Conservation (phyloP, 2,888 invertebrate species). For the Drosophila lacicola region DNA sequence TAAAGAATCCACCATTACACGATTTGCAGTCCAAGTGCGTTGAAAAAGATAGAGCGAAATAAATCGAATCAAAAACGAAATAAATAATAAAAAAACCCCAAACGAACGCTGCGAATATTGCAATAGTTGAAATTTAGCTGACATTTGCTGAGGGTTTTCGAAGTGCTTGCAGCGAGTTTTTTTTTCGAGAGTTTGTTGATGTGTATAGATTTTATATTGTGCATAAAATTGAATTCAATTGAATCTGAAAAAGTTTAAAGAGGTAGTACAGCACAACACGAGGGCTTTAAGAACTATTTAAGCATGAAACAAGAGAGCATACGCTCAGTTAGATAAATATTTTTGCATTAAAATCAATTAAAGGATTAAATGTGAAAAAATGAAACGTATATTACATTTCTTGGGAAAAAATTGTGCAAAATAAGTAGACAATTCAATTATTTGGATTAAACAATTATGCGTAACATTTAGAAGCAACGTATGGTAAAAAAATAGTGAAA, state of each 20-base stretch:
- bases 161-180: not conserved
- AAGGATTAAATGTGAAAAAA: too few species aligned
- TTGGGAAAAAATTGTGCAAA: too few species aligned
- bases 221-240: not conserved
- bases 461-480: too few species aligned
- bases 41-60: not conserved
- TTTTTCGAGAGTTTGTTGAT: not conserved
- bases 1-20: conserved; percentile 22
- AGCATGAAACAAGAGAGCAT: not conserved
- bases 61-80: not conserved
- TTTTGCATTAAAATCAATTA: not conserved
- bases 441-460: too few species aligned
- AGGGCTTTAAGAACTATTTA: not conserved
- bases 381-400: too few species aligned
- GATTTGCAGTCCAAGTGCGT: conserved; percentile 11
- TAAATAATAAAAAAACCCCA: not conserved
- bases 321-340: not conserved
- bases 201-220: not conserved
- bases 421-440: too few species aligned
- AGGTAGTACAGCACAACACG: too few species aligned
- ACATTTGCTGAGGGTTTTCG: conserved; percentile 2
- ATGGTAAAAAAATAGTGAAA: too few species aligned
- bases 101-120: conserved; percentile 1
- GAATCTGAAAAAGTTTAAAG: not conserved
- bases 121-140: conserved; percentile 3